phyloP scores from a whole-genome alignment of 1,140 invertebrate genomes.

The Holotrichia oblita region DNA sequence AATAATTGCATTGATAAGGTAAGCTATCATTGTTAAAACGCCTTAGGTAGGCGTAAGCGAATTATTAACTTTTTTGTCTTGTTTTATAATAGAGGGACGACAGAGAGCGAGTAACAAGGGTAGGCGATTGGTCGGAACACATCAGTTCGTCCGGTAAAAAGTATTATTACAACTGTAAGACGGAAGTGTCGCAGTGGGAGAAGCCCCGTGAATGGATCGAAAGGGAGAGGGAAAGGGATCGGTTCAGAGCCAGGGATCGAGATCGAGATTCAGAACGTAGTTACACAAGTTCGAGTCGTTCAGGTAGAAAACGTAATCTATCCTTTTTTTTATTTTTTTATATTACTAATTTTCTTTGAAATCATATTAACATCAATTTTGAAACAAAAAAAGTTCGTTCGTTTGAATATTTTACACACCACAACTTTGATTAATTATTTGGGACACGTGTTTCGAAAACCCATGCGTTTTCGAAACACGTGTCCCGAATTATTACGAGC shows the following conservation, averaged over 20 bases:
- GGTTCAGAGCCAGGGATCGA: slow-evolving; percentile 63
- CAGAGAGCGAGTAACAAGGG: slow-evolving; percentile 72
- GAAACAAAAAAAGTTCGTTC: too few relatives aligned
- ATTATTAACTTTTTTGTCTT: too few relatives aligned
- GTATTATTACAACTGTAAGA: slow-evolving; percentile 99
- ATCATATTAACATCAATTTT: background rate
- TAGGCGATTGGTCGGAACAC: slow-evolving; percentile 97
- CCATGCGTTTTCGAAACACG: too few relatives aligned
- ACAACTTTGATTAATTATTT: too few relatives aligned
- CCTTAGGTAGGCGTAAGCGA: too few relatives aligned
- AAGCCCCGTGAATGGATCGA: slow-evolving; percentile 95
- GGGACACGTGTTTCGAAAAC: too few relatives aligned
- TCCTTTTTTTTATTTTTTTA: slow-evolving; percentile 41
- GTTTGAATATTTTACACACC: too few relatives aligned
- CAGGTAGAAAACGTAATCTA: slow-evolving; percentile 49
- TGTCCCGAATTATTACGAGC: too few relatives aligned
- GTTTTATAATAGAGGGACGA: slow-evolving; percentile 72
- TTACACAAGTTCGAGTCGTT: slow-evolving; percentile 56
- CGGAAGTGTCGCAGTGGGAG: slow-evolving; percentile 98
- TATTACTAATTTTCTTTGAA: background rate
- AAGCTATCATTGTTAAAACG: too few relatives aligned
- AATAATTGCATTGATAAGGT: slow-evolving; percentile 70
- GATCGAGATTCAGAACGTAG: slow-evolving; percentile 57
- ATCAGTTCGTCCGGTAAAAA: slow-evolving; percentile 92
- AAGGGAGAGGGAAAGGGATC: slow-evolving; percentile 64